These are phyloP conservation scores for Calliopum simillimum DNA, from an alignment of 2,888 invertebrate species.

Conservation along the genomic window DNA sequence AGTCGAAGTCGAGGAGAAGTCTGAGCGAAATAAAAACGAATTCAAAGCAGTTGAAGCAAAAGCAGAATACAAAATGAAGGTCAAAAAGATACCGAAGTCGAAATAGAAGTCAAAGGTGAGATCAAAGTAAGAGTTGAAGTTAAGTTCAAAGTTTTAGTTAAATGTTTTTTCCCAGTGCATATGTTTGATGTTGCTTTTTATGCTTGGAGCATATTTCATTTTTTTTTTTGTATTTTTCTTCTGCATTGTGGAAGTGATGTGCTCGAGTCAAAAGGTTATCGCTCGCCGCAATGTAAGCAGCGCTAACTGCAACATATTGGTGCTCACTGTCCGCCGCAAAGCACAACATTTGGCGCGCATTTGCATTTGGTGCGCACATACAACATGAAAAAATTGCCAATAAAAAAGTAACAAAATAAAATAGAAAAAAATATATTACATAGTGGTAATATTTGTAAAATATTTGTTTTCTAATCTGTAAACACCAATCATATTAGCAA, in stretches of 20 bases:
- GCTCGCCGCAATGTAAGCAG: slow-evolving; percentile 45
- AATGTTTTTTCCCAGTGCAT: slow-evolving; percentile 8
- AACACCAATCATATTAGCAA: slow-evolving; percentile 66
- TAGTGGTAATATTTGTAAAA: slow-evolving; percentile 63
- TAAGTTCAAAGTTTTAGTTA: no score
- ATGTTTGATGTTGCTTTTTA: slow-evolving; percentile 19
- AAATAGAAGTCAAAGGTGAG: no score
- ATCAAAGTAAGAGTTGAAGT: no score
- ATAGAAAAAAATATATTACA: slow-evolving; percentile 51
- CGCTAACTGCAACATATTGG: slow-evolving; percentile 40
- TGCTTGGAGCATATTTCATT: slow-evolving; percentile 1
- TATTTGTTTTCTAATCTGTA: slow-evolving; percentile 66
- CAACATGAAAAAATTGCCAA: slow-evolving; percentile 40
- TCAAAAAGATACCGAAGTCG: no score
- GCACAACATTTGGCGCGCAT: slow-evolving; percentile 3
- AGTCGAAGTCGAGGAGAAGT: no score
- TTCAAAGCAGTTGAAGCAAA: no score
- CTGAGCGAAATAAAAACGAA: no score
- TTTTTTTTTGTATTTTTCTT: not conserved
- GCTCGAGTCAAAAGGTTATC: slow-evolving; percentile 64
- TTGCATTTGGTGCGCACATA: not conserved
- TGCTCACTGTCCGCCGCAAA: slow-evolving; percentile 38
- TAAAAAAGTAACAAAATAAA: slow-evolving; percentile 28
- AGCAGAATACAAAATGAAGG: no score
- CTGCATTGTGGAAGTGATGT: slow-evolving; percentile 31